Conservation (phyloP, 2,888 invertebrate genomes). For the Scaptomyza reducta region DNA sequence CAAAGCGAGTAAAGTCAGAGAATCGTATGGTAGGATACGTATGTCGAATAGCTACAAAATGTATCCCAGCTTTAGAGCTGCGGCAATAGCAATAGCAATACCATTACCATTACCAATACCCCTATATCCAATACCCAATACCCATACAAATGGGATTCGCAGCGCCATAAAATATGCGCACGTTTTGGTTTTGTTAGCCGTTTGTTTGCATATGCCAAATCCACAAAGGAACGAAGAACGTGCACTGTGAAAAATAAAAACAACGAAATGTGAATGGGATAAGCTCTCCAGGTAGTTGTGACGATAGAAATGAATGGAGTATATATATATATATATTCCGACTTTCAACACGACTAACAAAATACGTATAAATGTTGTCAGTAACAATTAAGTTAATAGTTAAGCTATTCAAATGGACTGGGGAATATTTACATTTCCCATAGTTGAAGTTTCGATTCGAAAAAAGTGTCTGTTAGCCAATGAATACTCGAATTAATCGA, state of each 20-base stretch:
- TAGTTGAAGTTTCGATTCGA: too few species aligned
- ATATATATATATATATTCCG: too few species aligned
- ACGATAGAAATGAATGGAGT: too few species aligned
- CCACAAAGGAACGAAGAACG: conserved; percentile 20
- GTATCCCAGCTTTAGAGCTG: conserved; percentile 5
- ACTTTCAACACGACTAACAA: too few species aligned
- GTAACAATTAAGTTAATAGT: too few species aligned
- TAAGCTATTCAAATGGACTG: too few species aligned
- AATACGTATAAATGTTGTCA: too few species aligned
- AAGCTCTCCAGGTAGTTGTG: neutral
- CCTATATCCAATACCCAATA: conserved; percentile 14
- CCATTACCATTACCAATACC: conserved; percentile 47
- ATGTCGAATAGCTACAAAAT: conserved; percentile 20
- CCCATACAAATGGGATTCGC: conserved; percentile 49
- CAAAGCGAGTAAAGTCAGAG: conserved; percentile 26
- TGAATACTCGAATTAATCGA: too few species aligned
- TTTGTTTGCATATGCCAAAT: conserved; percentile 73
- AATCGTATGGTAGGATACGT: conserved; percentile 28
- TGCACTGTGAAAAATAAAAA: neutral
- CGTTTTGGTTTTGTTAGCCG: conserved; percentile 74
- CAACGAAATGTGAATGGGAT: neutral
- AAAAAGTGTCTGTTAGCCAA: too few species aligned
- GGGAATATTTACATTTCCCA: too few species aligned
- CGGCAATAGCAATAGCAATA: conserved; percentile 27
- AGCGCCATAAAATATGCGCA: conserved; percentile 77